Evolutionary conservation across 2,797 vertebrate species (phyloP).

Genomic region (Molossus molossus): DNA sequence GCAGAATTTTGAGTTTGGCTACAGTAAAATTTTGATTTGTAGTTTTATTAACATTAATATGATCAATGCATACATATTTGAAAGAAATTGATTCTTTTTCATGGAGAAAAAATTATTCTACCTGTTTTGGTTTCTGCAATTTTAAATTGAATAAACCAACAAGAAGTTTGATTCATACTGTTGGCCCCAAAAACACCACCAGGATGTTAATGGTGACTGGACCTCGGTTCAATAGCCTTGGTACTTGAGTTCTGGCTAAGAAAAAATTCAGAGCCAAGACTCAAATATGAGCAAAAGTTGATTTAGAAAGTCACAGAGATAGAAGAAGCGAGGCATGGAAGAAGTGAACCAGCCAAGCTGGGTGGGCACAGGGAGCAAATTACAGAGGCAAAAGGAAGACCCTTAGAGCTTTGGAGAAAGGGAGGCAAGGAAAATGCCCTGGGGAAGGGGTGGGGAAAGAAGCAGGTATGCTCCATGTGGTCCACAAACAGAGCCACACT

Average conservation of each 20-base stretch:
- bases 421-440: background rate
- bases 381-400: background rate
- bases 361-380: background rate
- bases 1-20: background rate
- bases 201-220: background rate
- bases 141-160: background rate
- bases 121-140: background rate
- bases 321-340: background rate
- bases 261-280: background rate
- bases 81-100: constrained; percentile 12
- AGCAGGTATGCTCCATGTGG: background rate
- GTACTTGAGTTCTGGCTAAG: background rate
- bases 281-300: background rate
- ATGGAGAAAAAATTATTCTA: background rate
- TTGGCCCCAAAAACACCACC: background rate
- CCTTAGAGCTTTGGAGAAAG: background rate
- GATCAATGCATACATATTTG: background rate
- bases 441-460: background rate
- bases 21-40: background rate
- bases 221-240: background rate
- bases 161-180: background rate
- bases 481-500: background rate
- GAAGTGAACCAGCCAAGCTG: background rate
- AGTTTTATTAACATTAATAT: background rate
- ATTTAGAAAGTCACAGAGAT: background rate